Base-by-base conservation (phyloP, 1,140 invertebrate species). In the Centruroides sculpturatus region DNA sequence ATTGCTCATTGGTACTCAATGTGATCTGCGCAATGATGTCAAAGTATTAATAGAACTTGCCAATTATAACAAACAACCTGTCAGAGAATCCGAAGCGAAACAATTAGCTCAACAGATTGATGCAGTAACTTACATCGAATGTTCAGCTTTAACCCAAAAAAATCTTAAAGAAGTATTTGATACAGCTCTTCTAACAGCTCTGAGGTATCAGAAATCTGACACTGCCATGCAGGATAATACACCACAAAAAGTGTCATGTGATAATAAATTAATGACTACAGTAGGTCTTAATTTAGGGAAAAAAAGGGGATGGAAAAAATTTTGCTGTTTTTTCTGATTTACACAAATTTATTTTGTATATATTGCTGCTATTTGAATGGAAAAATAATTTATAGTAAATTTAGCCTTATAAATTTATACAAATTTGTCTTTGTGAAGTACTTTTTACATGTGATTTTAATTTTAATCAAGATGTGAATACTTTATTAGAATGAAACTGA, bases 111-210 rank as follows among this genome's bases (percentile, higher is more conserved):
- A 82, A 52, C 79, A 81, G 65, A 81, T 91, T 62, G 86, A 87
- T 64, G 90, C 90, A 3, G 74, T 79, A 7, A 80, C 81, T 60
- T 95, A 95, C 71, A 80, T 95, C 35, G 92, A 95, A 73, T 94
- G 91, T 62, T 94, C 90, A 0, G 86, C 91, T 3, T 81, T 92
- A 65, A 94, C 89, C 41, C 83, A 88, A 74, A 84, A 84, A 71
- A 88, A 93, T 72, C 77, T 95, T 61, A 94, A 67, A 53, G 88
- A 92, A 69, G 89, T 91, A 11, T 93, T 94, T 69, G 89, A 92
- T 73, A 80, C 85, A 63, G 87, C 87, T 61, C 89, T 92, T 66
- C 80, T 89, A 63, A 81, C 84, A 63, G 86, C 84, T 7, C 73
- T 92, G 35, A 57, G 51, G 53, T 50, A 13, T 57, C 49, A 63